These are phyloP conservation scores for Galeruca laticollis DNA, from an alignment of 2,888 invertebrate species.

Conservation along the genomic window DNA sequence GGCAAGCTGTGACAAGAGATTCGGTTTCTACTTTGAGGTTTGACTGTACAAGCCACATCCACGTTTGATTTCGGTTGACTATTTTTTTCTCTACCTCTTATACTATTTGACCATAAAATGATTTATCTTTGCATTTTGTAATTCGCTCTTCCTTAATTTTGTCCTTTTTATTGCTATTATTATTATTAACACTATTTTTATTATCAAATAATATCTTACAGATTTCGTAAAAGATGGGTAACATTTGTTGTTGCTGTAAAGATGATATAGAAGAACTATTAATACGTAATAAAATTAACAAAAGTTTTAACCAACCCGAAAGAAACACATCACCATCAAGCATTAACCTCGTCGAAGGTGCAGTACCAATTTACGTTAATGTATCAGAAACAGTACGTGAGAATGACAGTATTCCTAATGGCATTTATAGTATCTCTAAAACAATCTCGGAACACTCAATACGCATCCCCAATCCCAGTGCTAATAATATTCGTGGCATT, in stretches of 20 bases:
- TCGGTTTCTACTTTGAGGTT: too few relatives aligned
- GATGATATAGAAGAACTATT: neutral
- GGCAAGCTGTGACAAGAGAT: neutral
- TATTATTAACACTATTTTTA: neutral
- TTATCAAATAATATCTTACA: neutral
- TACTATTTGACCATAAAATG: too few relatives aligned
- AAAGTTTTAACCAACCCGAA: neutral
- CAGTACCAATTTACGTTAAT: neutral
- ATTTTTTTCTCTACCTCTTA: too few relatives aligned
- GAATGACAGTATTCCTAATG: too few relatives aligned
- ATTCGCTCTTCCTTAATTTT: too few relatives aligned
- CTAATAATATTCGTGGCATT: neutral
- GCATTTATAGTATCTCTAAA: too few relatives aligned
- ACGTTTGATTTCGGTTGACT: too few relatives aligned
- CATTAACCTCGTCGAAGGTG: neutral
- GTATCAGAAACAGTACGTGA: too few relatives aligned
- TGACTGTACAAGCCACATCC: too few relatives aligned
- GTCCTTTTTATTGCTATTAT: too few relatives aligned
- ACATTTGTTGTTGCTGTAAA: conserved; percentile 7
- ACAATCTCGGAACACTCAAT: neutral
- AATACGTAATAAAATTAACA: neutral
- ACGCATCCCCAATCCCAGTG: neutral
- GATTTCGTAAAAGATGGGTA: neutral
- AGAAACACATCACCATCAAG: neutral
- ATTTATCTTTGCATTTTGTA: too few relatives aligned